Evolutionary conservation across 64 coral and sea anemone species (phyloP), one percentile per base, ranked within the genome.

Genomic region (Montipora capricornis): DNA sequence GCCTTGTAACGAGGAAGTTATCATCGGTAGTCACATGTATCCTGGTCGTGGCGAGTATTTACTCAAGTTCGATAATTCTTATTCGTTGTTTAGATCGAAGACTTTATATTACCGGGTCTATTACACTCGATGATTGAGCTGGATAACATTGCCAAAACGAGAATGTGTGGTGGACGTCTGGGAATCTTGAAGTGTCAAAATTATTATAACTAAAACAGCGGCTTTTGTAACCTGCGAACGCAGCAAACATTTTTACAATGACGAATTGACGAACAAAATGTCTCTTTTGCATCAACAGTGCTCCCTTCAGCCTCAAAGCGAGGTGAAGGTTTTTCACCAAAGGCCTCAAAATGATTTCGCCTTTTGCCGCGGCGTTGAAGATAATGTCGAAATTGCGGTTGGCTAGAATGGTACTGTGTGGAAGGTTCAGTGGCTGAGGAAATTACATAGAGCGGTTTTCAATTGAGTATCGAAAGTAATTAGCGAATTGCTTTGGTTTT

Each of bases 31-130:
- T 67, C 98, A 99, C 52, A 90, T 99, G 92, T 99, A 99, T 75
- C 98, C 98, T 6, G 98, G 98, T 0, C 90, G 93, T 15, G 98
- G 98, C 22, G 98, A 96, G 11, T 99, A 99, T 88, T 88, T 99
- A 52, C 89, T 99, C 55, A 99, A 99, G 68, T 99, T 99, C 88
- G 98, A 99, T 91, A 99, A 99, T 95, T 99, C 98, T 0, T 99
- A 96, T 84, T 99, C 98, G 9, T 59, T 99, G 60, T 99, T 99
- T 87, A 93, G 98, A 20, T 99, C 98, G 78, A 99, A 99, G 87
- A 99, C 97, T 49, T 94, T 99, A 87, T 99, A 94, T 96, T 99
- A 99, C 20, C 90, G 97, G 13, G 97, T 99, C 37, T 99, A 99
- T 20, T 99, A 99, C 59, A 99, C 97, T 76, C 97, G 97, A 24